These are phyloP conservation scores for Oreochromis tanganicae DNA, from an alignment of 2,113 vertebrate genomes.

Conservation along the genomic window DNA sequence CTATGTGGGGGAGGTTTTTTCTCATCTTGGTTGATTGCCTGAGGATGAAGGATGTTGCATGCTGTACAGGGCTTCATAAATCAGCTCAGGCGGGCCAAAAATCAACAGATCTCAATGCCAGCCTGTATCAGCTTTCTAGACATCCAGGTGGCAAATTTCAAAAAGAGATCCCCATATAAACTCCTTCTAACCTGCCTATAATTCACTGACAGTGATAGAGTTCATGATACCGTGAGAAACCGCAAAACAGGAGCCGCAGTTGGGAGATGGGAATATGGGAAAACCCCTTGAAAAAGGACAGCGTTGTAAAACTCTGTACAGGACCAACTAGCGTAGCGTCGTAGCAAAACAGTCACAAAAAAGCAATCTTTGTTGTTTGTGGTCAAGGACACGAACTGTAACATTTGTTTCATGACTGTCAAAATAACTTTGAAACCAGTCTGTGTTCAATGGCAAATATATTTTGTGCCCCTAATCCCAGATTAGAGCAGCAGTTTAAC, in stretches of 20 bases:
- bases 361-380: not conserved
- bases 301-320: not conserved
- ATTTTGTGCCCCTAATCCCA: not conserved
- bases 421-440: not conserved
- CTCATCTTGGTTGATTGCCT: not conserved
- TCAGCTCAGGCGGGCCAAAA: not conserved
- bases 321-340: not conserved
- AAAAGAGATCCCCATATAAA: not conserved
- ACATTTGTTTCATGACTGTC: not conserved
- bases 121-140: not conserved
- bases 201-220: not conserved
- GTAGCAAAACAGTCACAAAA: not conserved
- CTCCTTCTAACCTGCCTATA: not conserved
- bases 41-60: not conserved
- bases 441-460: not conserved
- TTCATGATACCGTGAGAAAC: not conserved
- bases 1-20: not conserved
- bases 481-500: not conserved
- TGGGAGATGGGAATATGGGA: not conserved
- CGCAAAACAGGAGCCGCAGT: not conserved
- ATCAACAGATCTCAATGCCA: not conserved
- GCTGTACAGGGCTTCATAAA: not conserved
- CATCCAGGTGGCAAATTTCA: not conserved
- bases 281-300: not conserved
- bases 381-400: not conserved